Percentiles rank a stretch among this genome's conserved stretches.
Conservation (phyloP, 1,140 invertebrate genomes). For the Pissodes strobi region DNA sequence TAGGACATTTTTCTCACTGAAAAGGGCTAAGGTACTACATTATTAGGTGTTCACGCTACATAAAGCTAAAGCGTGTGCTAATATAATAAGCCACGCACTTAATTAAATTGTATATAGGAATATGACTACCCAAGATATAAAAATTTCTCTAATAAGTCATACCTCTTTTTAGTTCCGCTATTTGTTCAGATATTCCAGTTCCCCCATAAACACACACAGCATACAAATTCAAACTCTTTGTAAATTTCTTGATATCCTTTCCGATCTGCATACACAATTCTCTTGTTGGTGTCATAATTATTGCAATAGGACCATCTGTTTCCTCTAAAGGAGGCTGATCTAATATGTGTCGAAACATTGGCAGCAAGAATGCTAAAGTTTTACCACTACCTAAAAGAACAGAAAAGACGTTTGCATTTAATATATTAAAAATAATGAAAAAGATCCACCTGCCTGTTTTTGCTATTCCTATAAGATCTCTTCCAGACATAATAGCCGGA, state of each 20-base stretch:
- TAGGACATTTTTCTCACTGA: no score
- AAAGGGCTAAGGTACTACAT: no score
- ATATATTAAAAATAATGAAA: no score
- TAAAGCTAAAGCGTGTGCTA: no score
- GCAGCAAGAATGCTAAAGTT: slow-evolving; percentile 96
- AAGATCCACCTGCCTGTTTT: slow-evolving; percentile 54
- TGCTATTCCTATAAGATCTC: slow-evolving; percentile 98
- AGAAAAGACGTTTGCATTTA: no score
- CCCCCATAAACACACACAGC: slow-evolving; percentile 98
- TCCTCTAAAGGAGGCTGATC: slow-evolving; percentile 93
- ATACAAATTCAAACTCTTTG: slow-evolving; percentile 82
- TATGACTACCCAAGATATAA: no score
- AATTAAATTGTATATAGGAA: not conserved
- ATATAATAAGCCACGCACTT: no score
- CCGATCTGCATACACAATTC: slow-evolving; percentile 99
- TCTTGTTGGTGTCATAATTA: slow-evolving; percentile 98
- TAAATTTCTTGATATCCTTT: slow-evolving; percentile 95
- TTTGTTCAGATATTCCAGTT: slow-evolving; percentile 96
- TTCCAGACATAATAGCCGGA: slow-evolving; percentile 96
- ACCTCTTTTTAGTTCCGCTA: slow-evolving; percentile 96
- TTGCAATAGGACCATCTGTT: slow-evolving; percentile 93
- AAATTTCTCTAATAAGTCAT: not conserved
- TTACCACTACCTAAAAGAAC: slow-evolving; percentile 88
- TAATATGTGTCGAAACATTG: slow-evolving; percentile 97
- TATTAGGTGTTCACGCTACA: no score